phyloP scores from a whole-genome alignment of 2,797 vertebrate genomes.

The Sorex maritimensis region DNA sequence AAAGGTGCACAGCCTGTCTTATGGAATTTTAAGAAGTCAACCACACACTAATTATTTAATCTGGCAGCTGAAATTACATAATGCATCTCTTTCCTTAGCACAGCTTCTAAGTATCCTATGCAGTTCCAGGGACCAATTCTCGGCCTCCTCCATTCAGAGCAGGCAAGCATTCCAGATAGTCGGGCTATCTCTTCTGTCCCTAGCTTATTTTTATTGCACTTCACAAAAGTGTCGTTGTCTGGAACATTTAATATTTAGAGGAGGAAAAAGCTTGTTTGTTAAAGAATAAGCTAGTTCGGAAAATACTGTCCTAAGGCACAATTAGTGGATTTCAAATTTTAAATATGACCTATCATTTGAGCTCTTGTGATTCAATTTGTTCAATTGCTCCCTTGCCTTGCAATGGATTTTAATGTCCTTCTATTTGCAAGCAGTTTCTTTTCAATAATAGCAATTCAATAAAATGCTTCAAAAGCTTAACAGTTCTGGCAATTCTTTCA shows the following conservation, averaged over 20 bases:
- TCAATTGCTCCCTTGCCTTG: constrained; percentile 25
- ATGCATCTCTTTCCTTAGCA: constrained; percentile 1
- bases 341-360: constrained; percentile 35
- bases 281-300: neutral
- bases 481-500: constrained; percentile 45
- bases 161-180: neutral
- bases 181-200: neutral
- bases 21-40: neutral
- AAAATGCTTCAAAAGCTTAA: constrained; percentile 45
- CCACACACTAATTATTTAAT: neutral
- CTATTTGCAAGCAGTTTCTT: constrained; percentile 63
- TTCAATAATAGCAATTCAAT: constrained; percentile 62
- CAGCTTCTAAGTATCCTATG: neutral
- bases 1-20: neutral
- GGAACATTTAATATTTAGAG: constrained; percentile 31
- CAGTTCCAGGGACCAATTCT: too few species aligned
- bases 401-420: constrained; percentile 48
- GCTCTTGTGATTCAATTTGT: constrained; percentile 43
- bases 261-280: constrained; percentile 1
- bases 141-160: too few species aligned
- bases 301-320: constrained; percentile 31
- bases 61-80: neutral
- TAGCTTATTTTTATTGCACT: constrained; percentile 34
- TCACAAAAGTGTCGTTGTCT: constrained; percentile 34
- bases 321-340: constrained; percentile 52